phyloP scores from a whole-genome alignment of 2,113 vertebrate species.

The Himantopus leucocephalus region DNA sequence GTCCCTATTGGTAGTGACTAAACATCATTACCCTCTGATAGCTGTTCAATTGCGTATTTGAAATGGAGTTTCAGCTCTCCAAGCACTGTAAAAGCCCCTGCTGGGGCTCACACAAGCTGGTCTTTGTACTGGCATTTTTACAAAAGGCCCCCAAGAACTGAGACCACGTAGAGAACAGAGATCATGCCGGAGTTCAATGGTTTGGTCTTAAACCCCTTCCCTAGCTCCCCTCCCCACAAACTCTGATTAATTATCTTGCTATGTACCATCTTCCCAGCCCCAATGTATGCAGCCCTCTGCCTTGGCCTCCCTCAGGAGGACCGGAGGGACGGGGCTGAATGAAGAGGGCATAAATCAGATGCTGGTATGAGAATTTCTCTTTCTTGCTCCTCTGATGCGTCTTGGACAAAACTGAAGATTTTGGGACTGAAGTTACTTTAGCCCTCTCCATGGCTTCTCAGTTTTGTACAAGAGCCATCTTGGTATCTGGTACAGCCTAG shows the following conservation, averaged over 20 bases:
- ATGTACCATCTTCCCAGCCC: background rate
- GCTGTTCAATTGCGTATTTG: background rate
- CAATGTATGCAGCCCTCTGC: background rate
- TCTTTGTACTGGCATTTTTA: background rate
- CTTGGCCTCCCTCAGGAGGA: background rate
- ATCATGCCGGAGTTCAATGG: background rate
- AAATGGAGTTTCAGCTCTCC: background rate
- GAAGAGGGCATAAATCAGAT: background rate
- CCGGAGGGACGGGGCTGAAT: background rate
- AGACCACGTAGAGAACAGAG: background rate
- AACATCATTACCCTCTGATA: constrained; percentile 29
- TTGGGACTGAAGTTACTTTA: background rate
- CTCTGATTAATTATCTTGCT: background rate
- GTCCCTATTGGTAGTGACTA: constrained; percentile 45
- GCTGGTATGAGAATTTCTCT: background rate
- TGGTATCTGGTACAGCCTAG: background rate
- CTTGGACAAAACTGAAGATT: background rate
- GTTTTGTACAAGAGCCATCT: background rate
- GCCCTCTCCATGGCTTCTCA: accelerated
- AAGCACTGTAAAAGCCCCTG: background rate
- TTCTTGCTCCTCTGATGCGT: background rate
- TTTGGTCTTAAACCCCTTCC: background rate
- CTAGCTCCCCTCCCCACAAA: background rate
- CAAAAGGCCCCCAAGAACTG: background rate
- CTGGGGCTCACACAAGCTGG: background rate